Percentiles rank a stretch among this genome's conserved stretches.
Conservation (phyloP, 2,113 vertebrate genomes). For the Chelonoidis abingdonii region DNA sequence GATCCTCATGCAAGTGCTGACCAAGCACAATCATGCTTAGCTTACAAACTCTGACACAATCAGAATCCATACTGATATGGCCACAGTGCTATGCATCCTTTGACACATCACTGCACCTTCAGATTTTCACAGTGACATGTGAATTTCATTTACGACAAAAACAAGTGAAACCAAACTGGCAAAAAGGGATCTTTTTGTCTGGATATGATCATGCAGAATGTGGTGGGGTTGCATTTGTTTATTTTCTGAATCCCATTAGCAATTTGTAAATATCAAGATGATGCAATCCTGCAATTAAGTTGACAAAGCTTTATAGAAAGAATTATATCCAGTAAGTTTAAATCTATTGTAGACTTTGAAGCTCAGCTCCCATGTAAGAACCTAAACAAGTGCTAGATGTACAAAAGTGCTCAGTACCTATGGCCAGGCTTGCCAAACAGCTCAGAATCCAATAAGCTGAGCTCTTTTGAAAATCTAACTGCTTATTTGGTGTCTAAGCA, state of each 20-base stretch:
- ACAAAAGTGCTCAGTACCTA: neutral
- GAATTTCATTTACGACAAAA: constrained; percentile 29
- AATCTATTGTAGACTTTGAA: neutral
- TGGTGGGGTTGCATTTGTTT: neutral
- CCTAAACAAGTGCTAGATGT: neutral
- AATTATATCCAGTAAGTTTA: neutral
- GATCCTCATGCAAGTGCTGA: neutral
- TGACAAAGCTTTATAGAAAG: neutral
- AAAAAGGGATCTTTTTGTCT: neutral
- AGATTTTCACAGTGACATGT: constrained; percentile 21
- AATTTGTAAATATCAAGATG: neutral
- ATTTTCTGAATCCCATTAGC: neutral
- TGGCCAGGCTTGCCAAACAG: neutral
- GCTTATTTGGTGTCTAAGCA: neutral
- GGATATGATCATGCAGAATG: neutral
- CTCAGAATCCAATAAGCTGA: neutral
- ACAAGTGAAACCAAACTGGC: constrained; percentile 6
- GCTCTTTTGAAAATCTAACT: neutral
- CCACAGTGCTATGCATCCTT: neutral
- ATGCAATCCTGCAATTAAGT: neutral
- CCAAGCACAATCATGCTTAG: neutral
- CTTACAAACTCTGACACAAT: constrained; percentile 9
- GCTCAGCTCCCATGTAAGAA: neutral
- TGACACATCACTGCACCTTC: neutral
- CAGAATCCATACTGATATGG: neutral